phyloP scores from a whole-genome alignment of 2,113 vertebrate genomes.

The Callipepla californica region DNA sequence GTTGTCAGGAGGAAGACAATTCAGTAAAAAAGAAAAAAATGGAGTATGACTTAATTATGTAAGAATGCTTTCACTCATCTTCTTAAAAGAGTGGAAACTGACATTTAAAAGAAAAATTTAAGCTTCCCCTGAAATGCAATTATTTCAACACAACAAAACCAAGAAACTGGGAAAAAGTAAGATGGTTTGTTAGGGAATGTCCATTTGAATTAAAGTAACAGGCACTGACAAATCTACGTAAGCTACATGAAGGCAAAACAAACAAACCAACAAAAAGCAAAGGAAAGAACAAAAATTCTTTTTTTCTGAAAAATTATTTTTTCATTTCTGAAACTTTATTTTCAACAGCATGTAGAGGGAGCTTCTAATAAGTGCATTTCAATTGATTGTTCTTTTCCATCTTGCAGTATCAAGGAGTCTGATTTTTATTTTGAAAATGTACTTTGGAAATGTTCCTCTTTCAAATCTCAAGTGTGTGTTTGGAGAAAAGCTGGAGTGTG shows the following conservation, averaged over 20 bases:
- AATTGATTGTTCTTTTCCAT: neutral
- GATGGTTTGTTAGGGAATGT: neutral
- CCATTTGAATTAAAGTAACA: neutral
- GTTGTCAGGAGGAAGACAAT: neutral
- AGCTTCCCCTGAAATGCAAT: neutral
- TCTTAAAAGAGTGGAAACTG: neutral
- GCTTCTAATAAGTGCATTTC: neutral
- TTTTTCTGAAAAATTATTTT: neutral
- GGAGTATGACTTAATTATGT: neutral
- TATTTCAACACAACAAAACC: neutral
- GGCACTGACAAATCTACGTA: neutral
- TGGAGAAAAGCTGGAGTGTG: neutral
- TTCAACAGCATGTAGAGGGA: neutral
- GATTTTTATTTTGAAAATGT: neutral
- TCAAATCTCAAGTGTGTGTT: neutral
- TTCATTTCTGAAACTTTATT: neutral
- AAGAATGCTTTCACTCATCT: neutral
- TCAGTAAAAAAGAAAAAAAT: neutral
- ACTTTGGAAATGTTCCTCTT: neutral
- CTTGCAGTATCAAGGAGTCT: neutral
- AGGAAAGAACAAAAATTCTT: neutral
- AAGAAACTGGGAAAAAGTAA: neutral
- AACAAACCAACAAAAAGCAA: neutral
- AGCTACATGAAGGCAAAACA: neutral
- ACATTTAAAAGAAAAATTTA: neutral